Base-by-base conservation (phyloP, 2,113 vertebrate genomes). In the Rhadina sibilatrix region DNA sequence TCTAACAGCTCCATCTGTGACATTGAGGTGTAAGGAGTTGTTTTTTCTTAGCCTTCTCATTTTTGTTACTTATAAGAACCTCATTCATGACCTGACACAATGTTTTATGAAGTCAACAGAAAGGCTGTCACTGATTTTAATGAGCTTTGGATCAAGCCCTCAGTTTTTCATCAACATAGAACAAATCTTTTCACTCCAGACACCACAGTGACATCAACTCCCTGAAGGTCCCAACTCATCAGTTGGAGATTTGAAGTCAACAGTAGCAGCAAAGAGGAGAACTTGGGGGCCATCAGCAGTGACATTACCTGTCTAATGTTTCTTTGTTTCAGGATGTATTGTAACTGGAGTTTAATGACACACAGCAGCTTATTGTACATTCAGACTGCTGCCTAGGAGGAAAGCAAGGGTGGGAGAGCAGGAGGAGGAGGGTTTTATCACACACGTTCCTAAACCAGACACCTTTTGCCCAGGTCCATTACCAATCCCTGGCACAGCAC, bases 61-160 rank as follows among this genome's bases (percentile, higher is more conserved):
- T 91, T 97, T 90, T 91, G 47, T 88, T 86, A 11, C 46, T 83
- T 93, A 18, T 38, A 65, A 85, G 52, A 91, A 70, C 35, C 15
- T 77, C 71, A 68, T 93, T 96, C 52, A 27, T 63, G 79, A 72
- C 68, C 75, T 78, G 78, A 93, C 69, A 85, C 38, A 46, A 9
- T 63, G 65, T 70, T 95, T 90, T 66, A 83, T 86, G 85, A 86
- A 96, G 92, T 81, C 63, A 81, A 38, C 60, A 83, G 75, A 74
- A 85, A 88, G 50, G 20, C 79, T 96, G 70, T 54, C 75, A 31
- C 47, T 88, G 54, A 64, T 93, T 95, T 94, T 95, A 90, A 93
- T 90, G 59, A 94, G 87, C 53, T 96, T 85, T 94, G 89, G n/a
- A 83, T 95, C 66, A 69, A 82, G 37, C 52, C 42, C 46, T 70